These are phyloP conservation scores for Drosophila histrio DNA, from an alignment of 2,888 invertebrate genomes.

Conservation along the genomic window DNA sequence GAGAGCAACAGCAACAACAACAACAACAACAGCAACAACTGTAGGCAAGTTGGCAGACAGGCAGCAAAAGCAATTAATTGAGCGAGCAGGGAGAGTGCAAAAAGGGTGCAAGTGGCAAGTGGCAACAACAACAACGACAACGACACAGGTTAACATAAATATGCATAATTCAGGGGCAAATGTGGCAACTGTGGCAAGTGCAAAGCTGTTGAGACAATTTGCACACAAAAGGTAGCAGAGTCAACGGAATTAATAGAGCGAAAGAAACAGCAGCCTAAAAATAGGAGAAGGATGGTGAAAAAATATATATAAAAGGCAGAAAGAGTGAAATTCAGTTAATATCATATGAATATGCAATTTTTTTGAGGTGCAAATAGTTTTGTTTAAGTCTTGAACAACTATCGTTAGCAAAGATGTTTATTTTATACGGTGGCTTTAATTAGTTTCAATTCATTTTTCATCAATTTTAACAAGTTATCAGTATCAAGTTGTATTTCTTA, in stretches of 20 bases:
- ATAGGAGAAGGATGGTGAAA: not conserved
- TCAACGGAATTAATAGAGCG: constrained; percentile 36
- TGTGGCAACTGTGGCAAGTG: constrained; percentile 34
- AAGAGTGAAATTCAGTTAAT: not conserved
- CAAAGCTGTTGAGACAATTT: constrained; percentile 38
- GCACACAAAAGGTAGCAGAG: constrained; percentile 33
- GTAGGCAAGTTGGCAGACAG: constrained; percentile 15
- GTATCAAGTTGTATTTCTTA: too few species aligned
- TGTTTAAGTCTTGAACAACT: not conserved
- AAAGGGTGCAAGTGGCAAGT: constrained; percentile 16
- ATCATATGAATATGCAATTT: not conserved
- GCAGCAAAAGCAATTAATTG: constrained; percentile 68
- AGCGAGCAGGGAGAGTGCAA: constrained; percentile 10
- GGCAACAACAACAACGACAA: constrained; percentile 21
- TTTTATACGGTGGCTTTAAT: too few species aligned
- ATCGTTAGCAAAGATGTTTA: not conserved
- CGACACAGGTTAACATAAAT: constrained; percentile 71
- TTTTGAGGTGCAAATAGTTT: not conserved
- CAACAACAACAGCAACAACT: not conserved
- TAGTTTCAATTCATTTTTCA: too few species aligned
- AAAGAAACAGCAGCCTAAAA: not conserved
- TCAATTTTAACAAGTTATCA: too few species aligned
- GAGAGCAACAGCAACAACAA: not conserved
- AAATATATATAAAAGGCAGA: not conserved
- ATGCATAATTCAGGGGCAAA: constrained; percentile 63